Percentiles rank a stretch among this genome's conserved stretches.
Evolutionary conservation across 2,797 vertebrate genomes (phyloP).

Genomic region (Nannoperca australis): DNA sequence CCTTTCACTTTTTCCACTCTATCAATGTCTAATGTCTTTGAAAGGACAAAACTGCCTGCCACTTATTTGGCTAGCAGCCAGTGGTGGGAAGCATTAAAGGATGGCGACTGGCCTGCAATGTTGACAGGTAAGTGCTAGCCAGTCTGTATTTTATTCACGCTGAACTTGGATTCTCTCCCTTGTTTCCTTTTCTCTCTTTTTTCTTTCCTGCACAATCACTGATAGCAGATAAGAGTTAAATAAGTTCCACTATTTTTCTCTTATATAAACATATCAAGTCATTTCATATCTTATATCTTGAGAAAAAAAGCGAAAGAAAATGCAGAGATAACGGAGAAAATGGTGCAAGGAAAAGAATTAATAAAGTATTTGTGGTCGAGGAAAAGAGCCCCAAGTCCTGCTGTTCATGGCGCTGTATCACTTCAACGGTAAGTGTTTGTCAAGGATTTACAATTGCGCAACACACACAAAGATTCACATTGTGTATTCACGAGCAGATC

Average conservation of each 20-base stretch:
- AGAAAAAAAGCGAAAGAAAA: conserved; percentile 19
- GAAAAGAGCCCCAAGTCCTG: conserved; percentile 24
- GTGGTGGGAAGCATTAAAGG: conserved; percentile 58
- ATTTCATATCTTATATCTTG: conserved; percentile 33
- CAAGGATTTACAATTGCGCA: conserved; percentile 39
- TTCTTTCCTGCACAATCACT: conserved; percentile 14
- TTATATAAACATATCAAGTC: conserved; percentile 20
- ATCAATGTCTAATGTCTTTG: conserved; percentile 77
- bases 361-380: conserved; percentile 15
- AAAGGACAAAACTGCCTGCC: conserved; percentile 65
- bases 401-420: conserved; percentile 1
- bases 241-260: conserved; percentile 22
- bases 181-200: conserved; percentile 60
- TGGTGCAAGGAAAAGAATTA: conserved; percentile 62
- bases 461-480: conserved; percentile 4
- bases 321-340: conserved; percentile 54
- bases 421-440: conserved; percentile 67
- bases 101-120: conserved; percentile 52
- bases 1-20: conserved; percentile 74
- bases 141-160: conserved; percentile 43
- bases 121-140: conserved; percentile 73
- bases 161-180: conserved; percentile 62
- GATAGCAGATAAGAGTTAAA: conserved; percentile 22
- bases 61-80: conserved; percentile 68
- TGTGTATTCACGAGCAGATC: conserved; percentile 15